Base-by-base conservation (phyloP, 2,113 vertebrate species). In the Petrocephalus zakoni region DNA sequence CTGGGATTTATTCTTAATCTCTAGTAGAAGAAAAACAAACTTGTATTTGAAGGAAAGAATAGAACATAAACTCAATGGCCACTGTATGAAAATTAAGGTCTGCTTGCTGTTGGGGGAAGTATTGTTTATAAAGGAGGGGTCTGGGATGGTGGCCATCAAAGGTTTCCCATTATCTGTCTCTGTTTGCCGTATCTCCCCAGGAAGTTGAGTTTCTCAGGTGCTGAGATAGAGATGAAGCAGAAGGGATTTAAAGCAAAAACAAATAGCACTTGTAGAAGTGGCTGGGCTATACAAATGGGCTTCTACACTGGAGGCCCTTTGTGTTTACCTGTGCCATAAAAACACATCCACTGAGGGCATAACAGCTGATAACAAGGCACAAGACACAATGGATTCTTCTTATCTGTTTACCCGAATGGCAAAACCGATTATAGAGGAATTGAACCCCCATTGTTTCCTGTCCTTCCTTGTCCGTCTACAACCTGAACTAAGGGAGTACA, bases 401-500 rank as follows among this genome's bases (percentile, higher is more conserved):
- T 94, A 95, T 95, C 89, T 92, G 91, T 94, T 94, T 94, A 93
- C 93, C 92, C 90, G 92, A 91, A 92, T 93, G 93, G 94, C 92
- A 92, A 93, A 94, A 92, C 93, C 94, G 95, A 95, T 96, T 95
- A 95, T 90, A 91, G 91, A 93, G 88, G 90, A 88, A 92, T 92
- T 91, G 93, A 94, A 89, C 61, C 7, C 90, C 53, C 92, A 93
- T 94, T 94, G 93, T 95, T 93, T 93, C 91, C 89, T 84, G 15
- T 68, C 55, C 88, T 61, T 88, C 90, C 90, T 92, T 90, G 86
- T 88, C 91, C 25, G 58, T 87, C 89, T 88, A 58, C 90, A 88
- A 91, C 88, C 29, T 78, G 75, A 34, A 88, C 52, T 17, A 21
- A 25, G 11, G 75, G 17, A 84, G 87, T 42, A n/a, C 17, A 88